phyloP scores from a whole-genome alignment of 1,140 invertebrate species.

The Aleiodes sp. region DNA sequence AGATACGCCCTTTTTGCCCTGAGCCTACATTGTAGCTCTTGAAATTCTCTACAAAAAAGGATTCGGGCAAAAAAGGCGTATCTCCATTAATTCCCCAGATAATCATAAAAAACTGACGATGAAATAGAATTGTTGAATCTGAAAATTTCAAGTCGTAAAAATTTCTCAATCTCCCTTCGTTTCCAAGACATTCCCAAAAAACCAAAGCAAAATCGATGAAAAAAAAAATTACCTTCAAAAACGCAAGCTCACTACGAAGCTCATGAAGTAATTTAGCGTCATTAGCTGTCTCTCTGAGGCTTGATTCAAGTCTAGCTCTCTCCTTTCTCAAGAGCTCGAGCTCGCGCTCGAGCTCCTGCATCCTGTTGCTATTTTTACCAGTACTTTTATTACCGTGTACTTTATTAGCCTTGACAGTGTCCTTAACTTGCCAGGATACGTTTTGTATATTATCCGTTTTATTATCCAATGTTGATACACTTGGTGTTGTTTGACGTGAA shows the following conservation, averaged over 20 bases:
- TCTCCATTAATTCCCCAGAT: too few relatives aligned
- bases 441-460: slow-evolving; percentile 40
- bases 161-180: too few relatives aligned
- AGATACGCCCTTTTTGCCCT: too few relatives aligned
- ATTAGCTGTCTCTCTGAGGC: slow-evolving; percentile 44
- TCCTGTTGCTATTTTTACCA: slow-evolving; percentile 45
- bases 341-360: slow-evolving; percentile 60
- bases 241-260: slow-evolving; percentile 51
- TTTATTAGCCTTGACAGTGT: slow-evolving; percentile 31
- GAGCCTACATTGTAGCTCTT: too few relatives aligned
- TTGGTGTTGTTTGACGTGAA: slow-evolving; percentile 42
- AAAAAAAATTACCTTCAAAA: slow-evolving; percentile 55
- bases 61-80: too few relatives aligned
- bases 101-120: too few relatives aligned
- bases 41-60: too few relatives aligned
- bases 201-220: background rate
- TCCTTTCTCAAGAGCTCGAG: slow-evolving; percentile 55
- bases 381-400: slow-evolving; percentile 24
- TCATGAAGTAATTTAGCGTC: slow-evolving; percentile 49
- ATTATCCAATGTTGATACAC: slow-evolving; percentile 51
- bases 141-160: too few relatives aligned
- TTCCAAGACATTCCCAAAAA: background rate
- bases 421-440: slow-evolving; percentile 43
- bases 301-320: slow-evolving; percentile 49
- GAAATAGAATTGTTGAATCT: too few relatives aligned